Evolutionary conservation across 2,797 vertebrate species (phyloP), one percentile per base, ranked within the genome.

Genomic region (Pelochelys cantorii): DNA sequence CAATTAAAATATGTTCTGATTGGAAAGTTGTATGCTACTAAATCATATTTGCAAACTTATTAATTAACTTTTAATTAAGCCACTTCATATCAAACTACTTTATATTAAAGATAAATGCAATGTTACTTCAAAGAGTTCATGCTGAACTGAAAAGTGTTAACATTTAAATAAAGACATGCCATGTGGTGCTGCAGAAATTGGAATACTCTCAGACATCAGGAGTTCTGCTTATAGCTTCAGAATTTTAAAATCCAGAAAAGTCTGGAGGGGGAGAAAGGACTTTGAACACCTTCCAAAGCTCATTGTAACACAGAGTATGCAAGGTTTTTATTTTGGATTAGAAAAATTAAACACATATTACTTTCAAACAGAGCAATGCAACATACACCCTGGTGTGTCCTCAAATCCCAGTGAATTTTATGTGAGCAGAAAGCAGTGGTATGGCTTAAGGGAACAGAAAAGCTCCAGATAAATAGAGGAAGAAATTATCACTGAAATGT

Each of bases 21-120:
- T 92, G 83, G 55, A 92, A 95, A 93, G 86, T 88, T 95, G 90
- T 75, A 55, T 91, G 71, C 86, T 91, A 62, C 85, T 74, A 65
- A 85, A 87, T 89, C 84, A 74, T 3, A 93, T 80, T 4, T 48
- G 71, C 89, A 95, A 95, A 93, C 34, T 90, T 90, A 84, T 1
- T 92, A 79, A 87, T 94, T 91, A 92, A 93, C 81, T 92, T 95
- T 90, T 95, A 96, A 94, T 95, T 96, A 92, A 93, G 79, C 54
- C 68, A 31, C 75, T 96, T 94, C 31, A 84, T 92, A 91, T 90
- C 81, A 91, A 80, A 83, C n/a, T 87, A 85, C 52, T 82, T 89
- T 89, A 83, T 92, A 93, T 95, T 79, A 94, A 93, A 94, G 87
- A 89, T n/a, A 90, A 95, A 89, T 83, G 59, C 77, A 95, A 11